phyloP scores from a whole-genome alignment of 2,797 vertebrate species.

The Tragopan temminckii region DNA sequence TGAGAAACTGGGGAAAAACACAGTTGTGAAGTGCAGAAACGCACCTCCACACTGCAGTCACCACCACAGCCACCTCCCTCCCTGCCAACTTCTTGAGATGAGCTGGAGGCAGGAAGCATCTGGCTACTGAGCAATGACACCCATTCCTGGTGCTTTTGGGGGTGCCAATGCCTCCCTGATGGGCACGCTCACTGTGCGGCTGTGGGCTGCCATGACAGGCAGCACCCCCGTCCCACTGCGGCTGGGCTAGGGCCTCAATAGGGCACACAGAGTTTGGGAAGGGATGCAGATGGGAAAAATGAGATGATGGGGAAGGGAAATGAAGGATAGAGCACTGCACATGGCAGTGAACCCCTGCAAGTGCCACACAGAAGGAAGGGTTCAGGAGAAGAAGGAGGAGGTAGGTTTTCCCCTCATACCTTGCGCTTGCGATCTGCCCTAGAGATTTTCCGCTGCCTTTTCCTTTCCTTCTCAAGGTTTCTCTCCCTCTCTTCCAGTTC shows the following conservation, averaged over 20 bases:
- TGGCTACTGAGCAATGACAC: not conserved
- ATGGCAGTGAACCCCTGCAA: not conserved
- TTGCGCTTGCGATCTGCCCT: conserved; percentile 95
- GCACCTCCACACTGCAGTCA: not conserved
- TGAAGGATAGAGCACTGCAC: not conserved
- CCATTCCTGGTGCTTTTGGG: not conserved
- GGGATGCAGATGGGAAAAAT: not conserved
- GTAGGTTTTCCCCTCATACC: conserved; percentile 82
- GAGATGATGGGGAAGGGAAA: not conserved
- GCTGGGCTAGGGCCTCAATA: conserved; percentile 8
- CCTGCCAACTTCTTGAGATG: not conserved
- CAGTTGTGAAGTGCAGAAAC: not conserved
- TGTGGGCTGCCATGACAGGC: not conserved
- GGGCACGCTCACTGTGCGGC: not conserved
- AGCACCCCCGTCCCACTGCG: conserved; percentile 23
- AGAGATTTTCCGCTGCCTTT: conserved; percentile 89
- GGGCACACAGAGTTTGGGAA: not conserved
- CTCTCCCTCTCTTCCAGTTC: conserved; percentile 91
- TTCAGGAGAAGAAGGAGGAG: not conserved
- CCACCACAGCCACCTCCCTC: not conserved
- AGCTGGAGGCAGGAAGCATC: not conserved
- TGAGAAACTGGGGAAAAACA: not conserved
- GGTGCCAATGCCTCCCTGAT: not conserved
- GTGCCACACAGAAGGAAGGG: not conserved
- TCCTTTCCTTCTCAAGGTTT: conserved; percentile 87